Evolutionary conservation across 2,888 invertebrate species (phyloP).

Genomic region (Scelioninae gen. 2): DNA sequence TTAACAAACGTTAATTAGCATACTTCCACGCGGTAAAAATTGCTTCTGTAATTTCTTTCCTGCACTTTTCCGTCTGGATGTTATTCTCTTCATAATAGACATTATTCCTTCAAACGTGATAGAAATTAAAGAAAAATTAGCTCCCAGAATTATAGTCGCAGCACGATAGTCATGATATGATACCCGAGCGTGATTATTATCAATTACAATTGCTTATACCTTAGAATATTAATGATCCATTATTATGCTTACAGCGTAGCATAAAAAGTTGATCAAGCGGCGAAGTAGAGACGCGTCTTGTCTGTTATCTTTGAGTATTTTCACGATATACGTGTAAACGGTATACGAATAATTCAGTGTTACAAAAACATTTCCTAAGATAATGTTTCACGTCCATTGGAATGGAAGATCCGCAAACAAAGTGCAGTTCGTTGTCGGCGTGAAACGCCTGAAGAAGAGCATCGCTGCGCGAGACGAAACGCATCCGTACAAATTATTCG

Average conservation of each 20-base stretch:
- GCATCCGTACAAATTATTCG: conserved; percentile 50
- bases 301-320: conserved; percentile 48
- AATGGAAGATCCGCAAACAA: conserved; percentile 52
- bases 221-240: conserved; percentile 52
- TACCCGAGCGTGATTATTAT: conserved; percentile 51
- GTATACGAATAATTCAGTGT: conserved; percentile 49
- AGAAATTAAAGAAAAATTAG: conserved; percentile 36
- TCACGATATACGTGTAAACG: conserved; percentile 52
- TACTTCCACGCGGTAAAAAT: too few relatives aligned
- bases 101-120: neutral
- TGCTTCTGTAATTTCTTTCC: too few relatives aligned
- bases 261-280: conserved; percentile 55
- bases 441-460: conserved; percentile 20
- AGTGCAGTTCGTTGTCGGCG: conserved; percentile 35
- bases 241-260: conserved; percentile 38
- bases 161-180: conserved; percentile 45
- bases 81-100: neutral
- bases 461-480: conserved; percentile 31
- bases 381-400: conserved; percentile 47
- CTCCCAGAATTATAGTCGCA: conserved; percentile 31
- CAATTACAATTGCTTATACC: conserved; percentile 51
- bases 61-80: neutral
- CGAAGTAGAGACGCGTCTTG: conserved; percentile 41
- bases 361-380: conserved; percentile 51
- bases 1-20: too few relatives aligned